phyloP scores from a whole-genome alignment of 2,113 vertebrate genomes.

The Hemichromis elongatus region DNA sequence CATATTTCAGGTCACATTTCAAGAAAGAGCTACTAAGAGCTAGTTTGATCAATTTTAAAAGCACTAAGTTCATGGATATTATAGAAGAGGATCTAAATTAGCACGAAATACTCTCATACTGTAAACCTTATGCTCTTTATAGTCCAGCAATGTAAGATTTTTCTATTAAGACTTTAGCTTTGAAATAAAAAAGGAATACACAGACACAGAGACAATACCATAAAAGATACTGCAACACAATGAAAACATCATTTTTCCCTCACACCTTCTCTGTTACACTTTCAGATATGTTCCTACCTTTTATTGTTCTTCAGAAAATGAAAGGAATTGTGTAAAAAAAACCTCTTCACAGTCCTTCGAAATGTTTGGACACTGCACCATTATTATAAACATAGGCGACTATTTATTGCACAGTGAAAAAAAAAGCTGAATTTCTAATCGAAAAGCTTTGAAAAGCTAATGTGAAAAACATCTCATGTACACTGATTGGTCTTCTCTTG shows the following conservation, averaged over 20 bases:
- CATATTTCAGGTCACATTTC: neutral
- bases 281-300: neutral
- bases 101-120: neutral
- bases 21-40: neutral
- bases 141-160: neutral
- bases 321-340: neutral
- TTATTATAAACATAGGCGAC: neutral
- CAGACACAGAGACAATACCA: neutral
- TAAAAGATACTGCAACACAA: neutral
- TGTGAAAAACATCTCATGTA: neutral
- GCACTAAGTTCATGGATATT: neutral
- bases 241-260: neutral
- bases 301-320: neutral
- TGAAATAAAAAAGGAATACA: neutral
- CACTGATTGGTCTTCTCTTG: neutral
- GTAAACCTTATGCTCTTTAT: neutral
- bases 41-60: neutral
- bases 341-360: neutral
- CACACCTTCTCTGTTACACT: neutral
- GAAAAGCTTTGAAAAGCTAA: neutral
- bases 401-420: neutral
- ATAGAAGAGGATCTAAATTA: neutral
- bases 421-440: neutral
- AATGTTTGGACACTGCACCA: neutral
- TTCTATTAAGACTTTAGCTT: neutral